A percentile compares a stretch with the other conserved stretches of the same genome.
Evolutionary conservation across 2,888 invertebrate species (phyloP).

Genomic region (Neuroscelio doddi): DNA sequence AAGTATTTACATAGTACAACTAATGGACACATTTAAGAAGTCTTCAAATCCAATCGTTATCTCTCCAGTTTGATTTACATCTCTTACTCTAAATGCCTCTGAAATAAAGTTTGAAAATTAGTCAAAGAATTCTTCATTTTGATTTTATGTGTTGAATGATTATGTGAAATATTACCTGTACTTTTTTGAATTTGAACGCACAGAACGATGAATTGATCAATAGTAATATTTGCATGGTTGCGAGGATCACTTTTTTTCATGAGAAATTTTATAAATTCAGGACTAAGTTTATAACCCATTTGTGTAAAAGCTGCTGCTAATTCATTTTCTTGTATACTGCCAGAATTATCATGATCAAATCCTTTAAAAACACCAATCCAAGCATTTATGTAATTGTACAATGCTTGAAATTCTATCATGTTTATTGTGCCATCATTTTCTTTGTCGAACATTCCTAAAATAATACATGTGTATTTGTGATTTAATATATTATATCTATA

Average conservation of each 20-base stretch:
- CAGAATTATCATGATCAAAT: slow-evolving; percentile 89
- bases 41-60: slow-evolving; percentile 94
- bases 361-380: slow-evolving; percentile 90
- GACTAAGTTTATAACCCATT: slow-evolving; percentile 91
- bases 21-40: slow-evolving; percentile 83
- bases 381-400: slow-evolving; percentile 90
- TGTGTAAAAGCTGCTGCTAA: slow-evolving; percentile 83
- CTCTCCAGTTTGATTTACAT: slow-evolving; percentile 85
- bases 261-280: slow-evolving; percentile 83
- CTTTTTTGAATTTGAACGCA: slow-evolving; percentile 92
- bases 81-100: slow-evolving; percentile 88
- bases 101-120: slow-evolving; percentile 57
- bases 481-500: neutral
- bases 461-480: slow-evolving; percentile 2
- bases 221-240: slow-evolving; percentile 79
- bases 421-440: slow-evolving; percentile 90
- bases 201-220: slow-evolving; percentile 91
- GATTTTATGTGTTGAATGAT: neutral
- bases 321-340: slow-evolving; percentile 87
- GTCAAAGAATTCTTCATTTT: neutral
- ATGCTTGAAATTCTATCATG: slow-evolving; percentile 86
- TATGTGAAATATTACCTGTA: slow-evolving; percentile 70
- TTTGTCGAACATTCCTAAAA: slow-evolving; percentile 89
- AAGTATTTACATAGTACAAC: slow-evolving; percentile 26
- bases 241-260: slow-evolving; percentile 80